Evolutionary conservation across 2,113 vertebrate species (phyloP).

Genomic region (Coreoperca whiteheadi): DNA sequence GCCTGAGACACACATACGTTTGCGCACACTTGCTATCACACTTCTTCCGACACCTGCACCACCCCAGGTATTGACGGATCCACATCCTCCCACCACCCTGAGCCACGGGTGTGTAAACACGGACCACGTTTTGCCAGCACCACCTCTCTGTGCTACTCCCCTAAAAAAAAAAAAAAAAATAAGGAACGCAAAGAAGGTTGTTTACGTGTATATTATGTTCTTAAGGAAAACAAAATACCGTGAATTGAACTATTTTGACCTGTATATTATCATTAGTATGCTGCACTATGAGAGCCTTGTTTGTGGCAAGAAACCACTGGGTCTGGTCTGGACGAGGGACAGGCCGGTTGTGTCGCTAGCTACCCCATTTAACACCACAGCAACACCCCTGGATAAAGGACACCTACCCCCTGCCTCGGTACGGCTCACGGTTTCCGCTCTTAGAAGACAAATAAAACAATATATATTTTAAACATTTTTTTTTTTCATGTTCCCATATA

Average conservation of each 20-base stretch:
- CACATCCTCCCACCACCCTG: background rate
- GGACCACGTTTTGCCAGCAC: conserved; percentile 76
- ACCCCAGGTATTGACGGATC: conserved; percentile 44
- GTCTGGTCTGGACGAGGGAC: conserved; percentile 44
- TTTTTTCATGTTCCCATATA: conserved; percentile 56
- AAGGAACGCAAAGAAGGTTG: conserved; percentile 45
- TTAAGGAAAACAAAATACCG: conserved; percentile 35
- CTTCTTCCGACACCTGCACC: conserved; percentile 54
- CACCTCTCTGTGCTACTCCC: conserved; percentile 45
- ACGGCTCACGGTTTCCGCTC: conserved; percentile 55
- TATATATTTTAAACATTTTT: conserved; percentile 43
- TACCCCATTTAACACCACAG: conserved; percentile 44
- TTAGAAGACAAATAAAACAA: conserved; percentile 38
- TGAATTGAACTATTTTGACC: conserved; percentile 58
- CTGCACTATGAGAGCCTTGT: conserved; percentile 68
- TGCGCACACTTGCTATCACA: conserved; percentile 50
- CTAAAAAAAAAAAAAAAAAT: conserved; percentile 20
- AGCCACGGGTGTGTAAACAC: conserved; percentile 65
- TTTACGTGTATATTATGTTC: conserved; percentile 58
- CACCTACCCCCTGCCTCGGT: conserved; percentile 18
- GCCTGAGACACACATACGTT: conserved; percentile 52
- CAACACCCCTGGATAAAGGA: conserved; percentile 38
- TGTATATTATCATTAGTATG: conserved; percentile 56
- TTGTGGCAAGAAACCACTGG: conserved; percentile 65
- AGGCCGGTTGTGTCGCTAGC: conserved; percentile 15